Percentiles rank a stretch among this genome's conserved stretches.
Evolutionary conservation across 2,888 invertebrate genomes (phyloP).

Genomic region (Dendrolimus pini): DNA sequence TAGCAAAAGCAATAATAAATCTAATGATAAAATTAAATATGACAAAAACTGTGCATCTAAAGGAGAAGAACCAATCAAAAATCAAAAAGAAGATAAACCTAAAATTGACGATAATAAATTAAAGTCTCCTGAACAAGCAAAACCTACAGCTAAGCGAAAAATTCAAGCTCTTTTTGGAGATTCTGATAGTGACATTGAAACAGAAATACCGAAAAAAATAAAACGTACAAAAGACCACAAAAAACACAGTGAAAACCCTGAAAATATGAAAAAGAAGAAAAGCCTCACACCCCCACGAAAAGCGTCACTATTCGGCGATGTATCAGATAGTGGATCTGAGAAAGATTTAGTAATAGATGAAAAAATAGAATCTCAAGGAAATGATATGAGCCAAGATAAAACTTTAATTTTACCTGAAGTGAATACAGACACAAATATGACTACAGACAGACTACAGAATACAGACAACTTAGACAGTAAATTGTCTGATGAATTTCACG

Average conservation of each 20-base stretch:
- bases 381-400: conserved; percentile 6
- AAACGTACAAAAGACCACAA: conserved; percentile 17
- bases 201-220: conserved; percentile 25
- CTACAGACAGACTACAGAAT: no score
- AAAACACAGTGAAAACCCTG: conserved; percentile 11
- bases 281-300: conserved; percentile 9
- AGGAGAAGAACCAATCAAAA: conserved; percentile 12
- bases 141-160: conserved; percentile 53
- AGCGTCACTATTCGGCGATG: conserved; percentile 15
- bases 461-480: neutral
- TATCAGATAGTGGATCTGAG: conserved; percentile 42
- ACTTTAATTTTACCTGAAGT: neutral
- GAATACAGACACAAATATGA: conserved; percentile 3
- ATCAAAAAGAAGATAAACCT: conserved; percentile 11
- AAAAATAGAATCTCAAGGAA: conserved; percentile 22
- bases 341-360: conserved; percentile 49
- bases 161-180: conserved; percentile 72
- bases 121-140: conserved; percentile 30
- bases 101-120: conserved; percentile 13
- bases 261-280: conserved; percentile 8
- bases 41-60: neutral
- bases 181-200: conserved; percentile 56
- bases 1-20: conserved; percentile 21
- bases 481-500: conserved; percentile 6
- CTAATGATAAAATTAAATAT: conserved; percentile 3